Evolutionary conservation across 37 sponge, comb jelly and placozoan species (phyloP).

Genomic region (Chondrilla cf. caribensis): DNA sequence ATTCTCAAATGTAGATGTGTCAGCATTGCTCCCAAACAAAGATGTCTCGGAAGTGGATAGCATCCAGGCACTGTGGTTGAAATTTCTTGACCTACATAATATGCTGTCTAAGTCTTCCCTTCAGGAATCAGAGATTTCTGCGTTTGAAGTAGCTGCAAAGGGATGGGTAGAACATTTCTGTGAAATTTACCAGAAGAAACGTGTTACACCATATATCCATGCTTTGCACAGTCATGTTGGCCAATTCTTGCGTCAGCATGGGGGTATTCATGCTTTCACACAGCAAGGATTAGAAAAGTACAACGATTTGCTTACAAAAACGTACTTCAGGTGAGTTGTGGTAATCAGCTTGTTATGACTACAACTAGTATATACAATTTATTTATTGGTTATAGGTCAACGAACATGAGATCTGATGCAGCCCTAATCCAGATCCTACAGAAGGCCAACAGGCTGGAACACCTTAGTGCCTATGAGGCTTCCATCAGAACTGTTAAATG

Average conservation of each 20-base stretch:
- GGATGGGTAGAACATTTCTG: not conserved
- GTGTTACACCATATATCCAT: constrained; percentile 30
- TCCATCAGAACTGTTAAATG: not conserved
- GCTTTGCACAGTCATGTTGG: constrained; percentile 18
- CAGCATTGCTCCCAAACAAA: not conserved
- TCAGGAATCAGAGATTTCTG: not conserved
- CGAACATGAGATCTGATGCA: not conserved
- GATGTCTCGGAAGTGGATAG: not conserved
- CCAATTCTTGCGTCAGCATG: constrained; percentile 8
- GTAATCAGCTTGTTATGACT: not conserved
- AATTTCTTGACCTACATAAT: not conserved
- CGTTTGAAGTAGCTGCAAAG: not conserved
- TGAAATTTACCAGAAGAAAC: not conserved
- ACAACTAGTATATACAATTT: not conserved
- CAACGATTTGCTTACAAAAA: constrained; percentile 5
- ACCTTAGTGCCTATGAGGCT: not conserved
- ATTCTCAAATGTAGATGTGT: not conserved
- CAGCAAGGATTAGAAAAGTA: constrained; percentile 28
- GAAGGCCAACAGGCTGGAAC: not conserved
- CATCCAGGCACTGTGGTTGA: constrained; percentile 1
- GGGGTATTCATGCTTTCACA: not conserved
- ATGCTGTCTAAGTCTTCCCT: not conserved
- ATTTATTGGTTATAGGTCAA: not conserved
- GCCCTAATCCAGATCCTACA: not conserved
- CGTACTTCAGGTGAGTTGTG: not conserved